phyloP scores from a whole-genome alignment of 2,888 invertebrate genomes.

The Tachina fera region DNA sequence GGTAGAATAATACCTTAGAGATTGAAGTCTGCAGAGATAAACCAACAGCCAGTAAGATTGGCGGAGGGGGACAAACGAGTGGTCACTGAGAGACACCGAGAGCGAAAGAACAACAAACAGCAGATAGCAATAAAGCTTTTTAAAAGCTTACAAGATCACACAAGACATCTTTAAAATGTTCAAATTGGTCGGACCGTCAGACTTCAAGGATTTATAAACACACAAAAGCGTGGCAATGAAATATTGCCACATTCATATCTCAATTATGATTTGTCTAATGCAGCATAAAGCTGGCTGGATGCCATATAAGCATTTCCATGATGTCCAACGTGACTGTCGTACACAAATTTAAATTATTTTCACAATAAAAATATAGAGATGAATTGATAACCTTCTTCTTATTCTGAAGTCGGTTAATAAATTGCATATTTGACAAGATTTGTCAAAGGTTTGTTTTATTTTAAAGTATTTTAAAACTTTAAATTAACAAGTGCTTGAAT shows the following conservation, averaged over 20 bases:
- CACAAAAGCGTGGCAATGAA: conserved; percentile 76
- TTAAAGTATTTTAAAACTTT: too few species aligned
- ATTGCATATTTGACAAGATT: too few species aligned
- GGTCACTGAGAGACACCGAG: not conserved
- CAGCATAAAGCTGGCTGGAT: not conserved
- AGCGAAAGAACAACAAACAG: not conserved
- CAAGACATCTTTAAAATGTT: conserved; percentile 2
- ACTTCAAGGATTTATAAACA: conserved; percentile 4
- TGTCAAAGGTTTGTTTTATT: too few species aligned
- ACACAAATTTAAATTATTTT: too few species aligned
- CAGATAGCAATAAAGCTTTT: conserved; percentile 44
- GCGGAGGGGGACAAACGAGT: not conserved
- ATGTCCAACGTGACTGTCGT: not conserved
- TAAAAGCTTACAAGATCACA: conserved; percentile 59
- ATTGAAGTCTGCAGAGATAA: conserved; percentile 53
- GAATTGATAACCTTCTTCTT: too few species aligned
- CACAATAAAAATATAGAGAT: too few species aligned
- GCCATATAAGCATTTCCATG: not conserved
- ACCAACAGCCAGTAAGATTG: conserved; percentile 7
- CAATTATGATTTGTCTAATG: conserved; percentile 76
- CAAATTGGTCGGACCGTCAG: not conserved
- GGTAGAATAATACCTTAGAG: conserved; percentile 55
- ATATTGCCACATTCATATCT: conserved; percentile 81
- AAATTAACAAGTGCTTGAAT: too few species aligned
- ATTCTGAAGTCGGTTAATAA: too few species aligned